Conservation (phyloP, 2,113 vertebrate genomes). For the Pan troglodytes region NHGRI_mPanTro3-v2.1_pri NC_072412.2:25746001-25746500, state of each 20-base stretch:
- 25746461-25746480: no score
- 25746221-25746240: background rate
- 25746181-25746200: background rate
- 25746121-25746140: background rate
- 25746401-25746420: no score
- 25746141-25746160: background rate
- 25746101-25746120: background rate
- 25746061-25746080: background rate
- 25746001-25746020: background rate
- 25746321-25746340: no score
- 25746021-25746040: background rate
- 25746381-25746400: no score
- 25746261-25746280: background rate
- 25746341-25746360: no score
- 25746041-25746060: background rate
- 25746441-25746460: no score
- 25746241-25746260: background rate
- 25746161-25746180: background rate
- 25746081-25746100: accelerated
- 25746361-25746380: no score
- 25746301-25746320: background rate
- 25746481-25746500: no score
- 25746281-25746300: background rate
- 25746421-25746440: no score
- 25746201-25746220: background rate